These are phyloP conservation scores for Deladenus siricidicola DNA, from an alignment of 2,888 invertebrate genomes.

Conservation along the genomic window DNA sequence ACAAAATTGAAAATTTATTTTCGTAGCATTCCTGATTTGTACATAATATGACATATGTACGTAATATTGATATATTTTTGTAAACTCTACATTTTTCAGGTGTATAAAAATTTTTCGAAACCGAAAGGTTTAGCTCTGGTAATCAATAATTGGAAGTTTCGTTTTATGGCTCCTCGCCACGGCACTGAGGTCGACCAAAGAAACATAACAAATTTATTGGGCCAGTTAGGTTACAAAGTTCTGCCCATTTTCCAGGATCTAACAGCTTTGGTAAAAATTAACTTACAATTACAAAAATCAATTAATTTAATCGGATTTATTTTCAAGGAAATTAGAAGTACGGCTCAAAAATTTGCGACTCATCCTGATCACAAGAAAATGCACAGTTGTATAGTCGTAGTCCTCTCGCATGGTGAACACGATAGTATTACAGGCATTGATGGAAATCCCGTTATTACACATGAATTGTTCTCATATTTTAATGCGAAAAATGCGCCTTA, in stretches of 20 bases:
- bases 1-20: no score
- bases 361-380: conserved; percentile 20
- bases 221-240: conserved; percentile 41
- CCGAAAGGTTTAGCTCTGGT: conserved; percentile 42
- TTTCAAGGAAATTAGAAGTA: conserved; percentile 32
- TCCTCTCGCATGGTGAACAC: conserved; percentile 50
- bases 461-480: conserved; percentile 32
- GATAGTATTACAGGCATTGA: conserved; percentile 42
- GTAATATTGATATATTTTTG: no score
- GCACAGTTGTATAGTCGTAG: conserved; percentile 33
- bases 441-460: conserved; percentile 26
- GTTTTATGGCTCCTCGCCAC: conserved; percentile 19
- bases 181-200: conserved; percentile 43
- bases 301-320: no score
- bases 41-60: no score
- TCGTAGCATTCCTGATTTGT: no score
- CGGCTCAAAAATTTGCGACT: conserved; percentile 32
- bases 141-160: conserved; percentile 49
- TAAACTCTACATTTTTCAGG: conserved; percentile 3
- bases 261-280: conserved; percentile 34
- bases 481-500: conserved; percentile 41
- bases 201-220: conserved; percentile 38
- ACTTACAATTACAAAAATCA: no score
- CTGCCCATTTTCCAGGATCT: conserved; percentile 34
- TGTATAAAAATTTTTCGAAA: conserved; percentile 11